Percentiles rank a stretch among this genome's conserved stretches.
Conservation (phyloP, 2,888 invertebrate genomes). For the Oxycera nigricornis region DNA sequence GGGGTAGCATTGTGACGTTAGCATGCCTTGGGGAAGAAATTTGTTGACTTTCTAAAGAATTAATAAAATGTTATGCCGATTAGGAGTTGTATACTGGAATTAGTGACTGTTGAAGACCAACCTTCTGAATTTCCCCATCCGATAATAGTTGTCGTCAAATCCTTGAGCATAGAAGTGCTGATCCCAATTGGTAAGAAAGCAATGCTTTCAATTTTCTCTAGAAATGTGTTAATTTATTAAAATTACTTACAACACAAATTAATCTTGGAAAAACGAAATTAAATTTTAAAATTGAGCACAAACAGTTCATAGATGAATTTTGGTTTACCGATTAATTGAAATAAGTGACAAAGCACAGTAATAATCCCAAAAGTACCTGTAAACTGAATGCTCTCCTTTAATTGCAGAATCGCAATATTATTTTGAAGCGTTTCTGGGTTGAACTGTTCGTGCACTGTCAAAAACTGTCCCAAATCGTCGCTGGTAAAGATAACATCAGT, state of each 20-base stretch:
- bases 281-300: too few species aligned
- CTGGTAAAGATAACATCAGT: constrained; percentile 50
- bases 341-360: neutral
- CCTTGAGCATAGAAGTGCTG: constrained; percentile 50
- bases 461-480: neutral
- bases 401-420: neutral
- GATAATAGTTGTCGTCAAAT: constrained; percentile 47
- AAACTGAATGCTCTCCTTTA: neutral
- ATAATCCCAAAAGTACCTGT: too few species aligned
- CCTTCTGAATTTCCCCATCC: constrained; percentile 55
- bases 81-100: neutral
- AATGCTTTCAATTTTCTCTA: constrained; percentile 61
- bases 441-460: neutral
- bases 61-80: neutral
- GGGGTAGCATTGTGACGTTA: constrained; percentile 59
- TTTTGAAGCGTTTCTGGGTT: neutral
- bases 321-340: neutral
- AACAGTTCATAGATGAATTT: too few species aligned
- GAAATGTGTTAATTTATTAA: constrained; percentile 43
- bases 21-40: constrained; percentile 60
- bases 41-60: constrained; percentile 50
- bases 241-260: neutral
- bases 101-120: neutral
- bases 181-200: constrained; percentile 52
- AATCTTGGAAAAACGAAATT: neutral